Evolutionary conservation across 2,888 invertebrate genomes (phyloP), one percentile per base, ranked within the genome.

Genomic region (Acronicta alni): DNA sequence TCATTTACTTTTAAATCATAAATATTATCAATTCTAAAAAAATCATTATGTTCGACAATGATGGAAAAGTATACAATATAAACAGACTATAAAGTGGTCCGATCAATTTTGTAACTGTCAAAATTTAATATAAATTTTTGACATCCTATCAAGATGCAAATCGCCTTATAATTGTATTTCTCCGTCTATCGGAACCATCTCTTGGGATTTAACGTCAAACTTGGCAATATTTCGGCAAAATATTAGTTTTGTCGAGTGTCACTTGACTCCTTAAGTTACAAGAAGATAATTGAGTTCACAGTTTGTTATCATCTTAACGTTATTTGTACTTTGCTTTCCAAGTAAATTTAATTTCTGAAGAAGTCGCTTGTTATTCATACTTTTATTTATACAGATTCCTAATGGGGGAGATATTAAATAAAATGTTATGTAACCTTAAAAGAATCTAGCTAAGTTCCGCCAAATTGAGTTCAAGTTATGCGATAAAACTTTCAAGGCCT

Each of bases 231-330:
- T 68, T 60, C 45, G 38, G 37, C 63, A 70, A 63, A 67, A 61
- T 73, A 68, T 71, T 71, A 65, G 65, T 74, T 60, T 54, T 58
- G 38, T 20, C 47, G 44, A 68, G 68, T 55, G 55, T 48, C 57
- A 61, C 56, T 52, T 69, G 46, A 39, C 46, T 65, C 45, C 15
- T 17, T 6, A 53, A 62, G 53, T 48, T 46, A 44, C 26, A 17
- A 37, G 39, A 20, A 60, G 14, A 16, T 52, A 75, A 71, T 75
- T 64, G 59, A 75, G 49, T 74, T 75, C 32, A 41, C 35, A 48
- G 20, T 41, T 55, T 52, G 35, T 49, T 51, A 53, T 37, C 55
- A 32, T 43, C 54, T 57, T 57, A 43, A 55, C 42, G 51, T 57
- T 67, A 70, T 70, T 57, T 59, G 42, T 39, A 23, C 56, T 64